Conservation (phyloP, 2,888 invertebrate species). For the Diarsia rubi region DNA sequence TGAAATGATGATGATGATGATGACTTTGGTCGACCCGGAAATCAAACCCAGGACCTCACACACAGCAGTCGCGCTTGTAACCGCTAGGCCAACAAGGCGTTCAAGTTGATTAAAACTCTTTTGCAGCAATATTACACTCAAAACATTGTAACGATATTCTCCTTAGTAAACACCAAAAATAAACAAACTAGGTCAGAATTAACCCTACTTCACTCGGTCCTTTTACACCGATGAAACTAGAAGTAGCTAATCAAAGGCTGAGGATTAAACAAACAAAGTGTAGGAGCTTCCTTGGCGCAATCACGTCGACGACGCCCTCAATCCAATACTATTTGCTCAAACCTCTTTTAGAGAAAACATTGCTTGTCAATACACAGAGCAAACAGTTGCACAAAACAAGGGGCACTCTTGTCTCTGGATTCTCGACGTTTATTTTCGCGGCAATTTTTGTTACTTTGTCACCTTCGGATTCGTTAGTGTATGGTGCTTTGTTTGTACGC, state of each 20-base stretch:
- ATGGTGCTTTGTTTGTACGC: constrained; percentile 26
- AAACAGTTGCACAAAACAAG: constrained; percentile 82
- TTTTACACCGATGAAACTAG: constrained; percentile 66
- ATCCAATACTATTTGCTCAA: constrained; percentile 79
- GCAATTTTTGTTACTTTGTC: constrained; percentile 64
- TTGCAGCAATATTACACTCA: neutral
- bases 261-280: constrained; percentile 80
- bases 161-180: constrained; percentile 6
- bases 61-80: no score
- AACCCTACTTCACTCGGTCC: constrained; percentile 56
- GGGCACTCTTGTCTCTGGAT: constrained; percentile 69
- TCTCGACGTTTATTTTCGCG: constrained; percentile 73
- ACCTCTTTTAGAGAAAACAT: constrained; percentile 84
- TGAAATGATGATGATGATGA: no score
- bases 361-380: constrained; percentile 86
- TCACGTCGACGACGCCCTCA: constrained; percentile 78
- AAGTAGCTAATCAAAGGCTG: constrained; percentile 84
- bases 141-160: neutral
- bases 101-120: neutral
- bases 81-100: no score
- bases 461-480: constrained; percentile 72
- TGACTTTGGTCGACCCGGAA: no score
- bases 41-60: no score
- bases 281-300: constrained; percentile 82
- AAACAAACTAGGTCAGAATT: constrained; percentile 46